Conservation (phyloP, 2,888 invertebrate genomes). For the Eupithecia insigniata region DNA sequence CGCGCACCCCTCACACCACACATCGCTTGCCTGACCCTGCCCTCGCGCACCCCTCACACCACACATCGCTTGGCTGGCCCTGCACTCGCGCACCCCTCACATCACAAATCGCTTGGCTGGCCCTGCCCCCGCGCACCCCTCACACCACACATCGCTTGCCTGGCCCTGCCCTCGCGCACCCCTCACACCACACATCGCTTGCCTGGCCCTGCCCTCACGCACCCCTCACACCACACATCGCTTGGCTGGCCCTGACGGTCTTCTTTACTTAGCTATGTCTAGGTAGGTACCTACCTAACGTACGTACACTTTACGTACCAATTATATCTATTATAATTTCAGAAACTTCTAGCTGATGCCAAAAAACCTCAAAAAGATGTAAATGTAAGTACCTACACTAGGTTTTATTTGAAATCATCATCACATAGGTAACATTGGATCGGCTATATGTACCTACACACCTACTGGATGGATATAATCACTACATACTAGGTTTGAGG, state of each 20-base stretch:
- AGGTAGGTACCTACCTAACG: background rate
- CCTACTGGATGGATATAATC: too few species aligned
- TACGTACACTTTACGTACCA: background rate
- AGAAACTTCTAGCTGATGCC: conserved; percentile 91
- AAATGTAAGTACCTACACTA: conserved; percentile 86
- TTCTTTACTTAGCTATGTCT: background rate
- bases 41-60: background rate
- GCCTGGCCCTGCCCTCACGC: too few species aligned
- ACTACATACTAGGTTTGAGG: too few species aligned
- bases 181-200: too few species aligned
- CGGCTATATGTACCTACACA: too few species aligned
- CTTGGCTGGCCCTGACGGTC: too few species aligned
- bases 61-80: background rate
- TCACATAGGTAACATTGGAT: too few species aligned
- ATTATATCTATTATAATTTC: conserved; percentile 62
- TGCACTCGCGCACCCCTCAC: background rate
- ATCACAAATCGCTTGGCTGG: background rate
- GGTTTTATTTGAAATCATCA: background rate
- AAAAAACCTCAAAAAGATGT: conserved; percentile 94
- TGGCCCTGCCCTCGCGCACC: too few species aligned
- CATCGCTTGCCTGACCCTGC: too few species aligned
- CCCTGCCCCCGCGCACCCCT: background rate
- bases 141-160: background rate
- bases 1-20: too few species aligned
- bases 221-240: too few species aligned